Base-by-base conservation (phyloP, 2,888 invertebrate species). In the Xestobium rufovillosum region DNA sequence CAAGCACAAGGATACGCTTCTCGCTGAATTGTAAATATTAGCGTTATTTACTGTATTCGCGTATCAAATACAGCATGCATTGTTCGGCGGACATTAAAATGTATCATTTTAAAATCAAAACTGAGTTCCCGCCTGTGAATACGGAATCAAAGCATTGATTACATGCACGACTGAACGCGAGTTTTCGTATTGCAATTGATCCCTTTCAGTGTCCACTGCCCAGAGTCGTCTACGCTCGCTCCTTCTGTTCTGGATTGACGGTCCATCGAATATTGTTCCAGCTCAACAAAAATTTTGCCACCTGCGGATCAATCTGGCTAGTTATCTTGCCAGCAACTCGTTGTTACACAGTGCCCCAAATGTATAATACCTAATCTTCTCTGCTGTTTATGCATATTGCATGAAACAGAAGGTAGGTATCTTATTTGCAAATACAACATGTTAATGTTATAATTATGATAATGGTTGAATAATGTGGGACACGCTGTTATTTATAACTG, bases 101-200 rank as follows among this genome's bases (percentile, higher is more conserved):
- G 56, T 59, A 59, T 59, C 57, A 58, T 59, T 56, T 57, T 54
- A 54, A 50, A 55, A 57, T 56, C 57, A 56, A 55, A 57, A 53
- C 49, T 47, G 47, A 49, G 42, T 51, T 53, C 46, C 52, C 46
- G 53, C 48, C 52, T 47, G 51, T 52, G 55, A 56, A 56, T 56
- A 53, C 51, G 43, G 52, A 54, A 56, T 54, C 53, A 52, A 56
- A 46, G 57, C 59, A 58, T 57, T 59, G 59, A 58, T 58, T 58
- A 58, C 50, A 59, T 55, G 58, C 58, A 59, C 59, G 59, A 59
- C 53, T 57, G 56, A 48, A 39, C 52, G 49, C 54, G 52, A 46
- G 44, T 53, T 51, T 49, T 38, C 45, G 44, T 36, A 31, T 36
- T 41, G 28, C 36, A 27, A n/a, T n/a, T n/a, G 10, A n/a, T 10